These are phyloP conservation scores for Platalea minor DNA, from an alignment of 2,797 vertebrate species.

Conservation along the genomic window DNA sequence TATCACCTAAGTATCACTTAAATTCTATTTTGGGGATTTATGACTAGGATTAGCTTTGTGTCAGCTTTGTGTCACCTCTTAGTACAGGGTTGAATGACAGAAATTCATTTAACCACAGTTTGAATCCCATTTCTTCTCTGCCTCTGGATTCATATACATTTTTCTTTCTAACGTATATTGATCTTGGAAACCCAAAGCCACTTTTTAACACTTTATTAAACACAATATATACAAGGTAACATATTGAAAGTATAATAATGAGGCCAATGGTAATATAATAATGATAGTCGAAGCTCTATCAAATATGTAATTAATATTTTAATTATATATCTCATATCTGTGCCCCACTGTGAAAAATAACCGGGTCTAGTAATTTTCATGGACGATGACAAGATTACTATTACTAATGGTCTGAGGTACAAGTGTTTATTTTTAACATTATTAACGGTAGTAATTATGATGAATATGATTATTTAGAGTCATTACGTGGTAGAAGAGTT, in stretches of 20 bases:
- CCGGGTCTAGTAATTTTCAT: constrained; percentile 64
- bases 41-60: constrained; percentile 43
- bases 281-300: constrained; percentile 28
- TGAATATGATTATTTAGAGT: constrained; percentile 71
- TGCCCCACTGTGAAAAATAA: constrained; percentile 72
- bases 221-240: constrained; percentile 42
- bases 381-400: constrained; percentile 68
- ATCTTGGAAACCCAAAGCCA: constrained; percentile 1
- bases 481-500: constrained; percentile 59
- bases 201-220: constrained; percentile 51
- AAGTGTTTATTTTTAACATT: constrained; percentile 74
- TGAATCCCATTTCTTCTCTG: constrained; percentile 47
- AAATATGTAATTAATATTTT: constrained; percentile 75
- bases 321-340: constrained; percentile 73
- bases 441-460: constrained; percentile 69
- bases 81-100: constrained; percentile 19
- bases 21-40: constrained; percentile 63
- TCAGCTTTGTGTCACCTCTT: constrained; percentile 43
- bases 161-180: constrained; percentile 41
- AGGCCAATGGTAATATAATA: constrained; percentile 21
- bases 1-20: constrained; percentile 43
- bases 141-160: constrained; percentile 20
- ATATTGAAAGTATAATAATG: constrained; percentile 39
- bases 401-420: constrained; percentile 70
- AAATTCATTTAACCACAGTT: constrained; percentile 55